Evolutionary conservation across 2,113 vertebrate genomes (phyloP).

Genomic region (Phalacrocorax carbo): DNA sequence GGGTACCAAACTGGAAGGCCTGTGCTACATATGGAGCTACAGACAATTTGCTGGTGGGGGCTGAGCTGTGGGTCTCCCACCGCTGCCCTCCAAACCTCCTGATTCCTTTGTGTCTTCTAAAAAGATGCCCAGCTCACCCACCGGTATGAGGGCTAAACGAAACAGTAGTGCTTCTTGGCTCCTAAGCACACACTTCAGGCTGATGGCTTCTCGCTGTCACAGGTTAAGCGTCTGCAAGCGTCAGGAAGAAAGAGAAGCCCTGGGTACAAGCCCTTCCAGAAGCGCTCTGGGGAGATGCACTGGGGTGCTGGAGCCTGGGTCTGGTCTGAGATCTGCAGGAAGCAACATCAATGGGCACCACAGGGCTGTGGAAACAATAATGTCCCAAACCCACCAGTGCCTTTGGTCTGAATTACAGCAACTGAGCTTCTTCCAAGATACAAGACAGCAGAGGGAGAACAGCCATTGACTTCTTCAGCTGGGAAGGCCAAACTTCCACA

Average conservation of each 20-base stretch:
- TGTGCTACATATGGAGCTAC: neutral
- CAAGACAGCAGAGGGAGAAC: neutral
- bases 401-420: neutral
- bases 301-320: neutral
- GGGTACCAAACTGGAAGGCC: neutral
- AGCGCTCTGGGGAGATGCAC: neutral
- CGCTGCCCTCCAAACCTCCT: neutral
- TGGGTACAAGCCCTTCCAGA: neutral
- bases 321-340: neutral
- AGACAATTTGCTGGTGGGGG: neutral
- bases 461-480: neutral
- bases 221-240: neutral
- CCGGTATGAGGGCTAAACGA: neutral
- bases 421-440: neutral
- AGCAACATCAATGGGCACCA: neutral
- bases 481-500: neutral
- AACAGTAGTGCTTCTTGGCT: neutral
- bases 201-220: neutral
- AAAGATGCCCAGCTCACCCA: neutral
- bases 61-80: neutral
- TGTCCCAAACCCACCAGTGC: neutral
- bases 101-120: neutral
- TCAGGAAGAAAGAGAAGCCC: neutral
- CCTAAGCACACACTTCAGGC: neutral
- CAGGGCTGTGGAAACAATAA: neutral